Evolutionary conservation across 2,113 vertebrate genomes (phyloP).

Genomic region (Bombycilla garrulus): DNA sequence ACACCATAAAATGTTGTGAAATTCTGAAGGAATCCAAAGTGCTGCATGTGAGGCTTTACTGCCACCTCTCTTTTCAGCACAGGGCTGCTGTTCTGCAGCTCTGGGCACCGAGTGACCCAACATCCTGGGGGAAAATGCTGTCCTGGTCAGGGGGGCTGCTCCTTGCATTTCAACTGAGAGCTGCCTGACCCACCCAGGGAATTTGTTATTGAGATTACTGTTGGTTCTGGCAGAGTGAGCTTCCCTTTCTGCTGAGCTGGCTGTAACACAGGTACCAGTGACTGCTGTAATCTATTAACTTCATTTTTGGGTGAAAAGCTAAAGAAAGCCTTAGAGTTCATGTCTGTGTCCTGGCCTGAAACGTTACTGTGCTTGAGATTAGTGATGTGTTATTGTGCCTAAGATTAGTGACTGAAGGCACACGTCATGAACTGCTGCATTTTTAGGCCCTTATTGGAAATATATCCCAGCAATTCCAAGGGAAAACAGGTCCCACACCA

Average conservation of each 20-base stretch:
- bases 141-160: background rate
- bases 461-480: background rate
- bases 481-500: background rate
- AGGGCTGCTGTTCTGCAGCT: background rate
- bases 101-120: rapidly evolving
- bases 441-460: background rate
- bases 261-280: background rate
- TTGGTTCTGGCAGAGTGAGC: background rate
- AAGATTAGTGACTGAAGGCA: background rate
- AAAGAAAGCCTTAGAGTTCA: background rate
- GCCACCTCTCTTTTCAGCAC: background rate
- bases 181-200: background rate
- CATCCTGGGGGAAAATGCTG: background rate
- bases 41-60: background rate
- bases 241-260: background rate
- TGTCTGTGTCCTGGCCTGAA: background rate
- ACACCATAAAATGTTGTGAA: background rate
- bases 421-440: background rate
- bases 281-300: background rate
- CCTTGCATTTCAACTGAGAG: background rate
- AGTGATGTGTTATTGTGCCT: background rate
- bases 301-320: background rate
- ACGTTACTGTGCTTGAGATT: background rate
- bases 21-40: background rate
- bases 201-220: background rate